phyloP scores from a whole-genome alignment of 1,140 invertebrate species.

The Aphaenogaster floridana region DNA sequence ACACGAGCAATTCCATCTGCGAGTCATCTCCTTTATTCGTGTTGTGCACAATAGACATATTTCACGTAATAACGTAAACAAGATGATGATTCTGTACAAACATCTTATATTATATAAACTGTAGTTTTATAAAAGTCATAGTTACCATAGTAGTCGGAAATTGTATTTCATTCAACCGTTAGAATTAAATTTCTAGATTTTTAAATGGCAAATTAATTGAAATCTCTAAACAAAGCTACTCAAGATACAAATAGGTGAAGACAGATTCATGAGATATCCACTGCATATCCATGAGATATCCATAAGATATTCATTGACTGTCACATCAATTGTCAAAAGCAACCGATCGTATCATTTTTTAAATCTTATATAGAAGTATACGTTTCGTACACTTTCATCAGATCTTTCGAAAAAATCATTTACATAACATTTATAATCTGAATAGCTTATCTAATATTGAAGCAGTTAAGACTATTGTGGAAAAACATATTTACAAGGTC shows the following conservation, averaged over 20 bases:
- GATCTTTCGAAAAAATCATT: background rate
- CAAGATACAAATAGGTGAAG: background rate
- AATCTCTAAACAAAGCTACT: background rate
- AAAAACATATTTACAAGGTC: slow-evolving; percentile 46
- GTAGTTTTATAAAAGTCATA: slow-evolving; percentile 43
- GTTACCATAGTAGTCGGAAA: background rate
- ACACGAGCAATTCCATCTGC: background rate
- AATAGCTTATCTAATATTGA: slow-evolving; percentile 34
- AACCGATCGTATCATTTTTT: background rate
- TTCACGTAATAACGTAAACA: slow-evolving; percentile 80
- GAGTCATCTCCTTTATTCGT: slow-evolving; percentile 26
- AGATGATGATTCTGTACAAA: slow-evolving; percentile 79
- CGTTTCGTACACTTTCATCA: background rate
- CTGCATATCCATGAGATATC: no score
- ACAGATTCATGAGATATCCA: slow-evolving; percentile 30
- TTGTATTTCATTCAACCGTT: background rate
- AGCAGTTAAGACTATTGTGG: slow-evolving; percentile 12
- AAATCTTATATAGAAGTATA: slow-evolving; percentile 6
- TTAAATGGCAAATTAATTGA: background rate
- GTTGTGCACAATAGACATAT: slow-evolving; percentile 78
- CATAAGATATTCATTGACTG: background rate
- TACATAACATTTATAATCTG: slow-evolving; percentile 18
- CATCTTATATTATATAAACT: slow-evolving; percentile 73
- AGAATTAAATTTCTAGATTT: background rate
- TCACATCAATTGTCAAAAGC: slow-evolving; percentile 5